phyloP scores from a whole-genome alignment of 2,113 vertebrate species.

The Crotalus horridus region DNA sequence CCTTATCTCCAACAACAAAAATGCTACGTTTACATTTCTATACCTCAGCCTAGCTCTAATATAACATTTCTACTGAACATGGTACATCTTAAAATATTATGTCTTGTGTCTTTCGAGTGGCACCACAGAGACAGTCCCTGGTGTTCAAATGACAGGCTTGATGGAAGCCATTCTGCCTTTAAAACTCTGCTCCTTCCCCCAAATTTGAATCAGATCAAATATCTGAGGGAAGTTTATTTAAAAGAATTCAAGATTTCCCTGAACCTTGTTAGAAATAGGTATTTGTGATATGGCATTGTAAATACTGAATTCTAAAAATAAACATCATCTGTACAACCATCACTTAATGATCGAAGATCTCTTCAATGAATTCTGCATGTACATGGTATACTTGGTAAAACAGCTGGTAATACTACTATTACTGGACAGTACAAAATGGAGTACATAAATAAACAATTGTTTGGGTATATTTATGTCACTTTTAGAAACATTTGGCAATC shows the following conservation, averaged over 20 bases:
- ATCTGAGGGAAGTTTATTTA: constrained; percentile 11
- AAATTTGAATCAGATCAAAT: not conserved
- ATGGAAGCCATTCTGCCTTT: constrained; percentile 6
- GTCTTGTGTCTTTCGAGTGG: constrained; percentile 17
- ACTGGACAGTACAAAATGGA: not conserved
- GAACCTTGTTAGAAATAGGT: not conserved
- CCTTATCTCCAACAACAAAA: not conserved
- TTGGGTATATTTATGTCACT: not conserved
- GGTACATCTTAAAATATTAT: not conserved
- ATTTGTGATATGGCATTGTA: not conserved
- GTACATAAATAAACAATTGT: not conserved
- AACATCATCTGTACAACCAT: not conserved
- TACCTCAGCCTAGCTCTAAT: not conserved
- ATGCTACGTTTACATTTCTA: not conserved
- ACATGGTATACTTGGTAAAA: not conserved
- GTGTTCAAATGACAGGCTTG: not conserved
- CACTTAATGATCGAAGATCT: not conserved
- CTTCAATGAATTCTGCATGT: not conserved
- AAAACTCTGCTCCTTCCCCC: not conserved
- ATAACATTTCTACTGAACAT: constrained; percentile 14
- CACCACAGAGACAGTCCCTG: constrained; percentile 29
- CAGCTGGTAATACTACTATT: not conserved
- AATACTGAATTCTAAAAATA: constrained; percentile 1
- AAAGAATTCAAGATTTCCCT: not conserved
- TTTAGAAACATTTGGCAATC: not conserved